Evolutionary conservation across 2,888 invertebrate genomes (phyloP), one percentile per base, ranked within the genome.

Genomic region (Melipona beecheii): DNA sequence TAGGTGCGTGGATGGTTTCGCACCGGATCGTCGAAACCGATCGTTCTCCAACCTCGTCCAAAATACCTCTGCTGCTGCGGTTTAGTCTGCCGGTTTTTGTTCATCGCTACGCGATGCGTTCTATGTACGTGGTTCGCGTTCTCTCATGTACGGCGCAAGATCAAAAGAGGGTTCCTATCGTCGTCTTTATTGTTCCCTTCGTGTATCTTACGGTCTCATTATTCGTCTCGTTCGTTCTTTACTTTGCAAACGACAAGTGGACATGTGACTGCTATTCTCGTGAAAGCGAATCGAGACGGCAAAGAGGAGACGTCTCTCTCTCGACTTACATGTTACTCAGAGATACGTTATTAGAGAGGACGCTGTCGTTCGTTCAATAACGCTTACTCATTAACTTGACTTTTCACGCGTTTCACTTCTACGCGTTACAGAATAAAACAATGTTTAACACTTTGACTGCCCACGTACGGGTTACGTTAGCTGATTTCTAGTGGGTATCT

Each of bases 1-100:
- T 65, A 27, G 60, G 24, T 27, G 60, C 24, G 60, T 60, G 24
- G 49, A 66, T 58, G 54, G 43, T 24, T 60, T 54, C 62, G 52
- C 54, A 52, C 49, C 70, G 72, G 72, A 72, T 68, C 70, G 64
- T 78, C 70, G 64, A 84, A 78, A 86, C 66, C 43, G 43, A 43
- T 43, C 43, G 43, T 43, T 43, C 87, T 88, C 87, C 91, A 92
- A 89, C 93, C 91, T 93, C 92, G 94, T 94, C 94, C 94, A 94
- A 93, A 94, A 94, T 94, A 94, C 94, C 94, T 94, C 94, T 94
- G 94, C 94, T 93, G 93, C 91, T 94, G 93, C 93, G 93, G 94
- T 94, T 94, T 92, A 93, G 91, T 93, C 93, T 93, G 94, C 93
- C 93, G 89, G 84, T 43, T 43, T 43, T 1, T 43, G 1, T 43